These are phyloP conservation scores for Chorisops tibialis DNA, from an alignment of 2,888 invertebrate species.

Conservation along the genomic window DNA sequence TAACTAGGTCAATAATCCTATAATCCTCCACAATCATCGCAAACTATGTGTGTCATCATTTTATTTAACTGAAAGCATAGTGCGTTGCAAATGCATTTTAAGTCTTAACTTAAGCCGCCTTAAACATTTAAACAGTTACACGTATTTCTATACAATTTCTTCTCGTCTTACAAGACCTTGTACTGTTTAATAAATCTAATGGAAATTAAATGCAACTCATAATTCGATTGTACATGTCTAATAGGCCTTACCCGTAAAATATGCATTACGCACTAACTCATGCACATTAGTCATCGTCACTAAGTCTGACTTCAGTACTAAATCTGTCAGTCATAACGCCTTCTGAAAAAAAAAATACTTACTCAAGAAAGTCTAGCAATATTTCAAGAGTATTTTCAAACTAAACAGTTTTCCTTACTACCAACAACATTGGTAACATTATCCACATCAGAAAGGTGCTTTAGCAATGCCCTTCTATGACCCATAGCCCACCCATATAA, in stretches of 20 bases:
- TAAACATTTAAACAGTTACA: too few relatives aligned
- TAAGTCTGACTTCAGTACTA: conserved; percentile 3
- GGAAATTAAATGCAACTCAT: background rate
- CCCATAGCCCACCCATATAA: too few relatives aligned
- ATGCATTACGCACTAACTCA: background rate
- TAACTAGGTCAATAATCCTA: too few relatives aligned
- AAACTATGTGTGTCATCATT: too few relatives aligned
- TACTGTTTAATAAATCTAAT: background rate
- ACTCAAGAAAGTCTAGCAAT: too few relatives aligned
- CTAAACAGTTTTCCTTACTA: background rate
- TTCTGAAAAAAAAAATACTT: background rate
- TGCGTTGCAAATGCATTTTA: too few relatives aligned
- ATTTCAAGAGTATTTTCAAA: background rate
- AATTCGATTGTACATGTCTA: conserved; percentile 5
- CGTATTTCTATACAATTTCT: background rate
- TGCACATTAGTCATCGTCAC: background rate
- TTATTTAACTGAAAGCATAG: too few relatives aligned
- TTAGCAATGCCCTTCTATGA: too few relatives aligned
- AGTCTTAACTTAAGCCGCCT: too few relatives aligned
- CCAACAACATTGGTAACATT: too few relatives aligned
- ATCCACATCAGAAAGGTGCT: too few relatives aligned
- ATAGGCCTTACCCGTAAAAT: background rate
- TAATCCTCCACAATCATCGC: too few relatives aligned
- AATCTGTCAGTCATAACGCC: conserved; percentile 10
- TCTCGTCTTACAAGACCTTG: background rate